Base-by-base conservation (phyloP, 2,113 vertebrate genomes). In the Zonotrichia leucophrys region DNA sequence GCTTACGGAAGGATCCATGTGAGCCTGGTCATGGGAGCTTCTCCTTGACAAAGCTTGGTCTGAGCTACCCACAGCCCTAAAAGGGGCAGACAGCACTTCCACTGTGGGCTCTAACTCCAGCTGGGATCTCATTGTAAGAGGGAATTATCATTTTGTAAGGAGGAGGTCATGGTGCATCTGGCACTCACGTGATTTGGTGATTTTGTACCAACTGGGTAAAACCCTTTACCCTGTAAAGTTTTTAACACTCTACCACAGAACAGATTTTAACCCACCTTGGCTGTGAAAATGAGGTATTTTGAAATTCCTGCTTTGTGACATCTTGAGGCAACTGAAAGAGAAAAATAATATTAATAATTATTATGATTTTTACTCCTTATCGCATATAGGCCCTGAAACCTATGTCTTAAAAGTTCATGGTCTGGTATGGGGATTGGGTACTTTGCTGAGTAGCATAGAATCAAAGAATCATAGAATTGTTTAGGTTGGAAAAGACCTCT, bases 21-120 rank as follows among this genome's bases (percentile, higher is more conserved):
- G 12, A 91, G 5, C 15, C 66, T 63, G 31, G n/a, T 22, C 2
- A 0, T 17, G 30, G 44, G 41, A 73, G 5, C 15, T 76, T 17
- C 58, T 68, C 10, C 13, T 1, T 41, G 15, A 33, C 39, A 53
- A 66, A 78, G 50, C 19, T 3, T n/a, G 60, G 30, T 31, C 6
- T 47, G 31, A 77, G 46, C 37, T 44, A n/a, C 33, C 35, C 2
- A 3, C 21, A 27, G 20, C 7, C 50, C 59, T 52, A 23, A 18
- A 58, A 69, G 0, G 2, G 22, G 15, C 58, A 62, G 46, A 18
- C 0, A 0, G 9, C 19, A 15, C 28, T 24, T 81, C 18, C 0
- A 1, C 21, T 53, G 22, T 44, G 42, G 46, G n/a, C 55, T 68
- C 9, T 46, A 10, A n/a, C 39, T 31, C 44, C 18, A 10, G 31